Base-by-base conservation (phyloP, 2,113 vertebrate species). In the Morone saxatilis region DNA sequence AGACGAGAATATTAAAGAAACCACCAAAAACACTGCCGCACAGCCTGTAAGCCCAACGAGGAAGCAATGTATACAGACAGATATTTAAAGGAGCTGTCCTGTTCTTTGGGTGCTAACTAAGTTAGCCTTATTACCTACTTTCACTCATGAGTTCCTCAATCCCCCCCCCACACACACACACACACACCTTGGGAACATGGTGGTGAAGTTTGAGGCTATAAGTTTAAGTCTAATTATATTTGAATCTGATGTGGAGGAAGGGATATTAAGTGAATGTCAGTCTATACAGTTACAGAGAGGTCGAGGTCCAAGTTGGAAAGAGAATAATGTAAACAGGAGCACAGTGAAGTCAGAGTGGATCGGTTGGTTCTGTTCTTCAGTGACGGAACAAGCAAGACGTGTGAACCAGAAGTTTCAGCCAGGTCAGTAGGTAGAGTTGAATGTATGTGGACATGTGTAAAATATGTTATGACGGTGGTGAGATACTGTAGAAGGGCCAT, bases 1-100 rank as follows among this genome's bases (percentile, higher is more conserved):
- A 38, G 80, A 82, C 3, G 94, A 94, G 84, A 78, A 86, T 20
- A 72, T 91, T 65, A 96, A 95, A 87, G 97, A 97, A 93, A 94
- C 90, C 85, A 96, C 95, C 78, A 96, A 96, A 86, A 95, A 96
- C 79, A 19, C 85, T 25, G 75, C 83, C 2, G 92, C 93, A 31
- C 94, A 94, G 60, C 94, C 93, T 61, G 92, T 91, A 80, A 90
- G 90, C 85, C 96, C 96, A 51, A 91, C 94, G n/a, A 91, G 78
- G 48, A 97, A 94, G 89, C 86, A 94, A 94, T 96, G 97, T 81
- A 92, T 98, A 94, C 97, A 99, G 88, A 99, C 97, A 63, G 97
- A 99, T 69, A 99, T 99, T 72, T 99, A 96, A 96, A 81, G 92
- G 92, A 0, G 53, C 13, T 11, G 69, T 50, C 19, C 20, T 36